Percentiles rank a stretch among this genome's conserved stretches.
phyloP scores from a whole-genome alignment of 53 echinoderm and acorn worm species.

The Holothuria leucospilota region DNA sequence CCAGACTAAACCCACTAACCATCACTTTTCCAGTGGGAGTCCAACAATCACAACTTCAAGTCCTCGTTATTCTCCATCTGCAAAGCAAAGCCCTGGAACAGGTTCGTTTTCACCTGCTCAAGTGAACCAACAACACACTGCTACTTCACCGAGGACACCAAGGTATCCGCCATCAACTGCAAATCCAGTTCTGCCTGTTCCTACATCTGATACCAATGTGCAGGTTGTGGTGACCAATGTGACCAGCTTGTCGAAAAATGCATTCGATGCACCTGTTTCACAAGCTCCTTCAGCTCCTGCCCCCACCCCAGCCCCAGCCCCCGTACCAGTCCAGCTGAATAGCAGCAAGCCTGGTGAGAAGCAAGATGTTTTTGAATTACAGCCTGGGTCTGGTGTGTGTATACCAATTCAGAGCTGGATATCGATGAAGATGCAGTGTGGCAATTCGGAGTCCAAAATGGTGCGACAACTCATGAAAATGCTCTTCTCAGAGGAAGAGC shows the following conservation, averaged over 20 bases:
- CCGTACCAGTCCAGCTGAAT: slow-evolving; percentile 25
- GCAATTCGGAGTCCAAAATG: slow-evolving; percentile 14
- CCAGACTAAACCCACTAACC: neutral
- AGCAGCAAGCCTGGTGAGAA: slow-evolving; percentile 1
- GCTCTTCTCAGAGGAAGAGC: slow-evolving; percentile 31
- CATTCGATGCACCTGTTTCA: neutral
- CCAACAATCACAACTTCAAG: slow-evolving; percentile 14
- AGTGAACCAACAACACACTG: neutral
- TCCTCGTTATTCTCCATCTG: slow-evolving; percentile 35
- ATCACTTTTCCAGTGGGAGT: slow-evolving; percentile 15
- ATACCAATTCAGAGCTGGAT: slow-evolving; percentile 33
- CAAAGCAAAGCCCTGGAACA: slow-evolving; percentile 32
- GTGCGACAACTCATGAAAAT: slow-evolving; percentile 29
- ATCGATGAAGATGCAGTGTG: slow-evolving; percentile 26
- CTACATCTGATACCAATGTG: neutral
- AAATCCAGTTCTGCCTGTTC: slow-evolving; percentile 23
- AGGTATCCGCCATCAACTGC: slow-evolving; percentile 36
- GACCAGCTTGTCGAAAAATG: slow-evolving; percentile 37
- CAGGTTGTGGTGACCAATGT: slow-evolving; percentile 23
- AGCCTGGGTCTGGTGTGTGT: slow-evolving; percentile 31
- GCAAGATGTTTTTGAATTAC: slow-evolving; percentile 37
- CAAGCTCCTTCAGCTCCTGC: neutral
- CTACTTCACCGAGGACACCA: slow-evolving; percentile 12
- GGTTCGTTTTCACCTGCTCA: slow-evolving; percentile 13
- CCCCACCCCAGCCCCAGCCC: neutral